Percentiles rank a stretch among this genome's conserved stretches.
These are phyloP conservation scores for Phylloscopus whistleri DNA, from an alignment of 2,113 vertebrate genomes.

Conservation along the genomic window DNA sequence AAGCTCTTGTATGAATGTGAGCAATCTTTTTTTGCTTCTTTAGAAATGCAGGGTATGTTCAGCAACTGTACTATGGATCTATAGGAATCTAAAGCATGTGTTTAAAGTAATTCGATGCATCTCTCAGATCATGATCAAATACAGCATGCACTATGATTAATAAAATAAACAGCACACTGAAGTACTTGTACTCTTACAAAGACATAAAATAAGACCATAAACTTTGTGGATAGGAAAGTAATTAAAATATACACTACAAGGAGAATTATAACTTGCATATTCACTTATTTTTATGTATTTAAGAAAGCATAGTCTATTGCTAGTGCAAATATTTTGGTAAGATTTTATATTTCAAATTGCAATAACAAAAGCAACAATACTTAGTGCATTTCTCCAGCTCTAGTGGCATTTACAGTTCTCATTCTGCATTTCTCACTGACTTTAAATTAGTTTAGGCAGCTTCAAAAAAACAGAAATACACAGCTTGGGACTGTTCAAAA, in stretches of 20 bases:
- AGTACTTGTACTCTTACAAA: constrained; percentile 18
- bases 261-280: background rate
- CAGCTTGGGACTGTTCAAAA: background rate
- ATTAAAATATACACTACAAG: constrained; percentile 14
- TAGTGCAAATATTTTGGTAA: background rate
- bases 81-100: constrained; percentile 86
- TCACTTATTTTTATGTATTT: background rate
- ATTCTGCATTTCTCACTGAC: background rate
- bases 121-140: constrained; percentile 75
- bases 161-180: constrained; percentile 58
- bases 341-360: background rate
- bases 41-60: constrained; percentile 86
- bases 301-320: background rate
- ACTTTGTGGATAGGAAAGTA: constrained; percentile 25
- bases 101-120: constrained; percentile 78
- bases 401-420: background rate
- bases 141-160: constrained; percentile 53
- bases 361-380: background rate
- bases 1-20: constrained; percentile 80
- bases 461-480: background rate
- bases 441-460: background rate
- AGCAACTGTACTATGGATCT: constrained; percentile 90
- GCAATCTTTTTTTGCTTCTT: constrained; percentile 70
- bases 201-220: constrained; percentile 20
- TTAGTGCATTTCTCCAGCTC: background rate